These are phyloP conservation scores for Hycleus phaleratus DNA, from an alignment of 1,140 invertebrate genomes.

Conservation along the genomic window DNA sequence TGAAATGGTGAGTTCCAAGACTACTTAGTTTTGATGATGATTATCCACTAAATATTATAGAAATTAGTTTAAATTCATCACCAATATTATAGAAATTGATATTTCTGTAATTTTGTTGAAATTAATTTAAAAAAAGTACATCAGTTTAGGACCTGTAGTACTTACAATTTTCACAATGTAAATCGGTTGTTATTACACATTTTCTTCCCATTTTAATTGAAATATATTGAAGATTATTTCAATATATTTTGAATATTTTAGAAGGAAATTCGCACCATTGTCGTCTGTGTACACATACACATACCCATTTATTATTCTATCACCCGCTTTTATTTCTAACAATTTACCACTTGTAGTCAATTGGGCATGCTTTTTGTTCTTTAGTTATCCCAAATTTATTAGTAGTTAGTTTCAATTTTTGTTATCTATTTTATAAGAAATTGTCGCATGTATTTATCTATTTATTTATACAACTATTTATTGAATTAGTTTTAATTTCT, in stretches of 20 bases:
- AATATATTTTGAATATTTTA: not conserved
- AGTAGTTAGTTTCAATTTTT: too few species aligned
- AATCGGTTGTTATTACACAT: constrained; percentile 37
- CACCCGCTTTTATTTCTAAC: too few species aligned
- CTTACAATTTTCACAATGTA: constrained; percentile 19
- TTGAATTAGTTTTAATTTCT: constrained; percentile 9
- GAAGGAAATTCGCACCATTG: not conserved
- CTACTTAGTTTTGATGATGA: not conserved
- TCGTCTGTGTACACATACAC: not conserved
- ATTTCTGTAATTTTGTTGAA: not conserved
- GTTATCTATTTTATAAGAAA: too few species aligned
- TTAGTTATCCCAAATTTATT: too few species aligned
- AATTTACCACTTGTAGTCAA: too few species aligned
- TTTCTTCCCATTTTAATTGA: constrained; percentile 1
- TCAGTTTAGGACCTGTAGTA: constrained; percentile 5
- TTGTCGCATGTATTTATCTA: too few species aligned
- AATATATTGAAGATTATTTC: not conserved
- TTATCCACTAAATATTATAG: not conserved
- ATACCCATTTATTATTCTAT: not conserved
- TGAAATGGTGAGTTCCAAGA: constrained; percentile 62
- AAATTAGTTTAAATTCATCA: too few species aligned
- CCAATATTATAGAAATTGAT: not conserved
- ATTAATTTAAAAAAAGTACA: not conserved
- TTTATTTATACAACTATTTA: not conserved
- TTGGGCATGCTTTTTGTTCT: too few species aligned